Percentiles rank a stretch among this genome's conserved stretches.
These are phyloP conservation scores for Cartodere bifasciata DNA, from an alignment of 2,888 invertebrate genomes.

Conservation along the genomic window DNA sequence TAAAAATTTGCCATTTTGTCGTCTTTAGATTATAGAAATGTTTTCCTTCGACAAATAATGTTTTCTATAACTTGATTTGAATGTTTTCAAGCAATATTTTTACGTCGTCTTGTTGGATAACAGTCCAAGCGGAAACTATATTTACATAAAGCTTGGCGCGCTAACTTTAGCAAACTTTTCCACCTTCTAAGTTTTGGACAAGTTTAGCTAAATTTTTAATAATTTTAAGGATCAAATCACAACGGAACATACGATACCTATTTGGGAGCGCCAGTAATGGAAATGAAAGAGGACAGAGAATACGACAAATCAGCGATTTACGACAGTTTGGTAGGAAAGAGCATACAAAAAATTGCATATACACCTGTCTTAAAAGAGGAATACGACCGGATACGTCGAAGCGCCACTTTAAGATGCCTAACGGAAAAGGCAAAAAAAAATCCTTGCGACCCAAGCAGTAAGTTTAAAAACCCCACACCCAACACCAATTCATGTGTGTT, in stretches of 20 bases:
- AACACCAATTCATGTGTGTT: constrained; percentile 1
- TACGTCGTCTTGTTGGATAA: no score
- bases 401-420: constrained; percentile 33
- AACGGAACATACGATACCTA: constrained; percentile 34
- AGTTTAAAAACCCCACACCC: no score
- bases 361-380: constrained; percentile 29
- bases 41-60: no score
- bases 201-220: no score
- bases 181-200: no score
- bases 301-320: constrained; percentile 35
- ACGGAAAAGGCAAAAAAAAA: constrained; percentile 29
- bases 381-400: constrained; percentile 28
- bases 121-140: no score
- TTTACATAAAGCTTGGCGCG: no score
- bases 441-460: constrained; percentile 34
- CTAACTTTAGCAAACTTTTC: no score
- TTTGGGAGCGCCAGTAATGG: constrained; percentile 33
- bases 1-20: no score
- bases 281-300: constrained; percentile 26
- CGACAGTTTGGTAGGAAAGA: constrained; percentile 32
- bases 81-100: no score
- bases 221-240: constrained; percentile 24
- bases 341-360: constrained; percentile 30
- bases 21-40: no score
- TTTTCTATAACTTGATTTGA: no score